These are phyloP conservation scores for Hirtodrosophila duncani DNA, from an alignment of 2,888 invertebrate species.

Conservation along the genomic window DNA sequence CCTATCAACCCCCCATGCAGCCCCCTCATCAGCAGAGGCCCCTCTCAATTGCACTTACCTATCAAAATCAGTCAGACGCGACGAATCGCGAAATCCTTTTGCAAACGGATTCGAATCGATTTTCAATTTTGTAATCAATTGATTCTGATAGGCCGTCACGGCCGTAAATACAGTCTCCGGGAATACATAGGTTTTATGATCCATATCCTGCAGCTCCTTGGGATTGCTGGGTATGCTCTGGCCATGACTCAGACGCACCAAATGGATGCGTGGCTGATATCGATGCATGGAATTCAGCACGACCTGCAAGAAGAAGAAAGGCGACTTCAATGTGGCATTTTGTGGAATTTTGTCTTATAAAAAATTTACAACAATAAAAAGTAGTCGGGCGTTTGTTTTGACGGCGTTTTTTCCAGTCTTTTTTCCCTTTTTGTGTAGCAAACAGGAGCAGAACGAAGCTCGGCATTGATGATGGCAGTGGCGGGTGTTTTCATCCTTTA, in stretches of 20 bases:
- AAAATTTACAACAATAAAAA: conserved; percentile 64
- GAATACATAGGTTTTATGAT: conserved; percentile 97
- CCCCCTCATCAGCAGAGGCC: conserved; percentile 5
- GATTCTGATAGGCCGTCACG: conserved; percentile 99
- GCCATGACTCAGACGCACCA: conserved; percentile 92
- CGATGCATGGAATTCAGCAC: conserved; percentile 99
- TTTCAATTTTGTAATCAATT: conserved; percentile 98
- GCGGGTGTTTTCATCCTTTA: conserved; percentile 44
- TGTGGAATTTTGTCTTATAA: conserved; percentile 37
- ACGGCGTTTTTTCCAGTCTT: too few species aligned
- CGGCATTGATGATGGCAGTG: too few species aligned
- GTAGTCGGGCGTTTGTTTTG: conserved; percentile 65
- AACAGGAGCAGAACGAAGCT: too few species aligned
- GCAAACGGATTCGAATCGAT: conserved; percentile 99
- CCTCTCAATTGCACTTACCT: conserved; percentile 82
- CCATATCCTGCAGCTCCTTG: conserved; percentile 92
- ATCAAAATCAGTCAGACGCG: conserved; percentile 95
- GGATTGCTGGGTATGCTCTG: conserved; percentile 85
- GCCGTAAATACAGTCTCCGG: conserved; percentile 99
- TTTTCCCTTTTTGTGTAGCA: too few species aligned
- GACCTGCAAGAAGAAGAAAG: conserved; percentile 83
- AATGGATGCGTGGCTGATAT: conserved; percentile 98
- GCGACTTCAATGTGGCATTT: conserved; percentile 9
- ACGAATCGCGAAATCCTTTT: conserved; percentile 98
- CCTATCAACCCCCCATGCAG: background rate